Evolutionary conservation across 1,140 invertebrate genomes (phyloP).

Genomic region (Diabrotica virgifera): DNA sequence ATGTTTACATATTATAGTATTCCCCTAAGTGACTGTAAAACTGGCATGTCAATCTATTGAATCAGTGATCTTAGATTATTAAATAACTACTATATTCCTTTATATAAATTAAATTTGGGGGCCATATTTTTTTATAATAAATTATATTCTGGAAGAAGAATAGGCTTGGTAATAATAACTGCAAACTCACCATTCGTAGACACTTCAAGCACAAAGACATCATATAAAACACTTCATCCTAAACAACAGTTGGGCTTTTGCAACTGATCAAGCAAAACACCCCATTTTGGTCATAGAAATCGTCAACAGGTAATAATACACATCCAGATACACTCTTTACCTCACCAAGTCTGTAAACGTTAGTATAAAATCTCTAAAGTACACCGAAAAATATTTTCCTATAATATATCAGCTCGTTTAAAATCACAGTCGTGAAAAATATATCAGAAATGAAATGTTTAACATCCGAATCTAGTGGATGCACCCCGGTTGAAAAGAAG

Average conservation of each 20-base stretch:
- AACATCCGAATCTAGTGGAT: background rate
- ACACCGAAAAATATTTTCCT: too few species aligned
- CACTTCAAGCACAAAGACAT: conserved; percentile 26
- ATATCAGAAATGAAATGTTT: background rate
- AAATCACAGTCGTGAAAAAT: background rate
- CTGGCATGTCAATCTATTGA: too few species aligned
- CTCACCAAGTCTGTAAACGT: too few species aligned
- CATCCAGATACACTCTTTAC: background rate
- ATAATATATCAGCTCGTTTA: background rate
- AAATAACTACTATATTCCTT: too few species aligned
- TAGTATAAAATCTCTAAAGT: too few species aligned
- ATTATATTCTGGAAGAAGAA: too few species aligned
- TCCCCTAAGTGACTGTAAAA: too few species aligned
- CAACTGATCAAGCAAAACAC: background rate
- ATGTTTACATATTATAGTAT: too few species aligned
- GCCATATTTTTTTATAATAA: too few species aligned
- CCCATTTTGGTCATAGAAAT: background rate
- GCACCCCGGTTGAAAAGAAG: conserved; percentile 13
- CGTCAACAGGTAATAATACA: conserved; percentile 10
- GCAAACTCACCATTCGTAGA: conserved; percentile 17
- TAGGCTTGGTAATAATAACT: background rate
- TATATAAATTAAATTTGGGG: too few species aligned
- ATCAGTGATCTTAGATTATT: too few species aligned
- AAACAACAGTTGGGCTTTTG: background rate
- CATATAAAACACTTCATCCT: conserved; percentile 12